Evolutionary conservation across 2,888 invertebrate species (phyloP), one percentile per base, ranked within the genome.

Genomic region (Gonocerus acuteangulatus): DNA sequence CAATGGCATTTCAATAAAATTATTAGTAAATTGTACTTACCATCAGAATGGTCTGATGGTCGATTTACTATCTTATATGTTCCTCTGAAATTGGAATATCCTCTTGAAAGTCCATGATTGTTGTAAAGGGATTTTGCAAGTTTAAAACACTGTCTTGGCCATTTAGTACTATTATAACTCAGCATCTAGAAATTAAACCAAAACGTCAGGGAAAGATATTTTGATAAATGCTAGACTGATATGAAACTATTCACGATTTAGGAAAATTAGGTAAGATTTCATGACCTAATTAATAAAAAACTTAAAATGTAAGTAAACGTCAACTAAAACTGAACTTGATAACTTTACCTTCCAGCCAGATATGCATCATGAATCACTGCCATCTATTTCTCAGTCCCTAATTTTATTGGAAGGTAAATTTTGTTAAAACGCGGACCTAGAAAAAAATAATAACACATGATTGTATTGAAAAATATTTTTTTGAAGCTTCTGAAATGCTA

Each of bases 21-120:
- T n/a, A n/a, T n/a, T n/a, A 27, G 27, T 27, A 27, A 27, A 4
- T 27, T 27, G 27, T 27, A 52, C 58, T 52, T 58, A 65, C 65
- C 66, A 62, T 65, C 65, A 23, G 49, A 45, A 22, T 58, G 45
- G 4, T 65, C 64, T 9, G 63, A 44, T 48, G 64, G 60, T 61
- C 62, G 61, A 42, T 61, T 67, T 21, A 69, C 67, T 27, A 68
- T 63, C 61, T 65, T 68, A 57, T 65, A 68, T 21, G 59, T 60
- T 15, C 66, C 67, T 58, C 63, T 63, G 56, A 64, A 64, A 47
- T 68, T 67, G 2, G 67, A 66, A 51, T 65, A 66, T 36, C 54
- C 48, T 63, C 34, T 66, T 42, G 44, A 66, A 66, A 54, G 65
- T 64, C 3, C 39, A 11, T 11, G 13, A 9, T 39, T 39, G 3